Evolutionary conservation across 1,140 invertebrate genomes (phyloP).

Genomic region (Formica selysi): DNA sequence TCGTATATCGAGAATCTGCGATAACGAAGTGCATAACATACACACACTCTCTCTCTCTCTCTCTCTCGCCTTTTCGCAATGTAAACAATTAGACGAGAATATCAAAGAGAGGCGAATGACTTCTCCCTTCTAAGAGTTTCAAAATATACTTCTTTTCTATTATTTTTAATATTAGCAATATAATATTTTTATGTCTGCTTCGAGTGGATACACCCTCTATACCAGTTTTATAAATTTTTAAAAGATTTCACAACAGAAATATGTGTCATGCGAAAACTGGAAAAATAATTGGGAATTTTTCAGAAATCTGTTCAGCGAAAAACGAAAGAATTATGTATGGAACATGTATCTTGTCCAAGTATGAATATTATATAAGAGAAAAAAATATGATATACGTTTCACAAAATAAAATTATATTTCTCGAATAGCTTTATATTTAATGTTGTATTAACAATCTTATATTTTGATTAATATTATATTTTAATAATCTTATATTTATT

Average conservation of each 20-base stretch:
- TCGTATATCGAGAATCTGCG: background rate
- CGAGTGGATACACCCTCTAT: too few relatives aligned
- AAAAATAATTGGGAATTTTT: background rate
- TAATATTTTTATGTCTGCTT: too few relatives aligned
- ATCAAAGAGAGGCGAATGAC: too few relatives aligned
- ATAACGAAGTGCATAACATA: background rate
- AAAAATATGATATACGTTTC: background rate
- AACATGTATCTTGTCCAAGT: background rate
- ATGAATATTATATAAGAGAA: conserved; percentile 1
- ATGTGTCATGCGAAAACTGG: background rate
- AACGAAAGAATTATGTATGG: background rate
- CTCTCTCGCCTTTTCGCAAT: background rate
- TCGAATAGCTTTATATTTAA: background rate
- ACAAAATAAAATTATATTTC: background rate
- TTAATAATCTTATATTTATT: background rate
- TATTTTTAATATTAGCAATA: too few relatives aligned
- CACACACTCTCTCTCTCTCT: too few relatives aligned
- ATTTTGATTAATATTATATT: too few relatives aligned
- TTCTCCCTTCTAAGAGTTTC: too few relatives aligned
- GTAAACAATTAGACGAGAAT: background rate
- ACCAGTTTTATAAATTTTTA: background rate
- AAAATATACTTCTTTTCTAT: too few relatives aligned
- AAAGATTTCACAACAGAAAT: background rate
- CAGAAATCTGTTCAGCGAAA: background rate
- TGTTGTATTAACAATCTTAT: too few relatives aligned